Base-by-base conservation (phyloP, 2,888 invertebrate genomes). In the Eupithecia subfuscata region DNA sequence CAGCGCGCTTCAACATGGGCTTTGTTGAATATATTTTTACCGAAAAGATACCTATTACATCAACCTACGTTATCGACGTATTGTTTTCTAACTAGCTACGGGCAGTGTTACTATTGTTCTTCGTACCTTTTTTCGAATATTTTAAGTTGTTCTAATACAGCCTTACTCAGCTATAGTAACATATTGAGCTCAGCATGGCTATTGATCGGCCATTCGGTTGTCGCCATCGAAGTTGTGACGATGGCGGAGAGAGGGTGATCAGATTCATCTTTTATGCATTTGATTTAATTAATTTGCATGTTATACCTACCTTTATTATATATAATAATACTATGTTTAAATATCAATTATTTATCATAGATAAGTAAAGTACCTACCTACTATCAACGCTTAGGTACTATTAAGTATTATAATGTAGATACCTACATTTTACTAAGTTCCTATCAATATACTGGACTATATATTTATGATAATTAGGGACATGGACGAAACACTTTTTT, bases 11-110 rank as follows among this genome's bases (percentile, higher is more conserved):
- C 77, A 80, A 79, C 78, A 75, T 71, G 78, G 77, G 78, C 75
- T 80, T 79, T 78, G 80, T 78, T 78, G 78, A 75, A 72, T 74
- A 71, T 73, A 75, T 77, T 80, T 71, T 70, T 73, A 71, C 40
- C 48, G 18, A 65, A 48, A 40, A 48, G 14, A 25, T 43, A 64
- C n/a, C 2, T 60, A 30, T 22, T 25, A 40, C 43, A 69, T 60
- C 52, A 67, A 72, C 72, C 30, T 67, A 52, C 37, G 34, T 9
- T 65, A 37, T 37, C 34, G 37, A 30, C 11, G 65, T 37, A 40
- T 37, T 67, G 9, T 67, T 40, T n/a, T n/a, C 9, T 40, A 65
- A 34, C 16, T 22, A 56, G 22, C 60, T 60, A 60, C 25, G 22
- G 5, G 25, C 25, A 60, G 60, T 52, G 52, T 52, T n/a, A 9